Evolutionary conservation across 2,888 invertebrate species (phyloP), one percentile per base, ranked within the genome.

Genomic region (Cephus sareptanus): DNA sequence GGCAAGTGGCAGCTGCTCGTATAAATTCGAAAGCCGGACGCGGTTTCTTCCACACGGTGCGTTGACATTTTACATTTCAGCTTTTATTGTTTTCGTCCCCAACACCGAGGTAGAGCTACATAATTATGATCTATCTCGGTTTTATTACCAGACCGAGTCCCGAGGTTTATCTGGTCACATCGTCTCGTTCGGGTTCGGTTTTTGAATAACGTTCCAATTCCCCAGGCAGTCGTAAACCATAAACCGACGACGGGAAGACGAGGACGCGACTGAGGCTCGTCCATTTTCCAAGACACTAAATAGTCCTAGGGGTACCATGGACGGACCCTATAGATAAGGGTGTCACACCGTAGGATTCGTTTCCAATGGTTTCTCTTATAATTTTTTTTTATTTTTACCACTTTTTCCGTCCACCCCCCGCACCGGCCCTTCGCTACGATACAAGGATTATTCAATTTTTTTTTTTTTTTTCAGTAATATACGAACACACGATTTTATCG

Each of bases 251-350:
- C 34, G 34, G 30, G 33, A 34, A 33, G 33, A 33, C 33, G 15
- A 34, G 34, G 30, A 71, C 30, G 71, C 33, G 71, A 71, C 71
- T 15, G 33, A 30, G 71, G 23, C 23, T 71, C 33, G 71, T 71
- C 71, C 71, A 71, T 71, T 71, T 71, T 71, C 71, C 71, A 76
- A 30, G 76, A 76, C 79, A 79, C 77, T 81, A 77, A 79, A 79
- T 81, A 81, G 80, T 76, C 76, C 75, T 79, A 79, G 71, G 77
- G 81, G 77, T 80, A 76, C 77, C 74, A 76, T 77, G 81, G 80
- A 81, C 80, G 77, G 79, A 56, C 75, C 79, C 73, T 76, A 77
- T 76, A 77, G 77, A 77, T 80, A 78, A 77, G 78, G 80, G 77
- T 79, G 79, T 79, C 77, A 78, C 35, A 78, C 79, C 77, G 75